phyloP scores from a whole-genome alignment of 2,888 invertebrate species.

The Ethmia dodecea region DNA sequence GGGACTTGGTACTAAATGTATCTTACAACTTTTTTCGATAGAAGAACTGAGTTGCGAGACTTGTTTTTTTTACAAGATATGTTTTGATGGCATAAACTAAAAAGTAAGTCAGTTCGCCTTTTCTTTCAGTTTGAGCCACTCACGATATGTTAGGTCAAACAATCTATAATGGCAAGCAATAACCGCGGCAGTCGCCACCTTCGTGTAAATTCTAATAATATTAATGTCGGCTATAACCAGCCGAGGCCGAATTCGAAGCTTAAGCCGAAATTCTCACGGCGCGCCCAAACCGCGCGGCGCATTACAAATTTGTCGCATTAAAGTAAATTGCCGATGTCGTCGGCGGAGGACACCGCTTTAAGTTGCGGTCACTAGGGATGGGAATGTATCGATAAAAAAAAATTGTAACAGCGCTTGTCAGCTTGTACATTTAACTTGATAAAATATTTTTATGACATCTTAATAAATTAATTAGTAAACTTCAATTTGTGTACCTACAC shows the following conservation, averaged over 20 bases:
- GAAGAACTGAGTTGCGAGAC: too few relatives aligned
- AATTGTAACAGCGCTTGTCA: too few relatives aligned
- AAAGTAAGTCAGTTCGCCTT: too few relatives aligned
- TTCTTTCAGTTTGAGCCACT: slow-evolving; percentile 28
- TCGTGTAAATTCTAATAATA: slow-evolving; percentile 57
- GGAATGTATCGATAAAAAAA: not conserved
- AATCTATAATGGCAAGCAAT: slow-evolving; percentile 54
- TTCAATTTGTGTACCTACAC: too few relatives aligned
- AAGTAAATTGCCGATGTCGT: slow-evolving; percentile 19
- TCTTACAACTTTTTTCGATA: too few relatives aligned
- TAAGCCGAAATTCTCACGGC: slow-evolving; percentile 54
- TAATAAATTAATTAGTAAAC: too few relatives aligned
- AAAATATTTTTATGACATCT: too few relatives aligned
- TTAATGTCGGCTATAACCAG: slow-evolving; percentile 53
- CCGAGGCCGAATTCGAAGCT: slow-evolving; percentile 33
- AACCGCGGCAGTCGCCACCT: slow-evolving; percentile 44
- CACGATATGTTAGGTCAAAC: slow-evolving; percentile 32
- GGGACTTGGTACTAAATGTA: too few relatives aligned
- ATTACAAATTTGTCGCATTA: slow-evolving; percentile 64
- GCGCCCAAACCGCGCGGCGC: slow-evolving; percentile 38
- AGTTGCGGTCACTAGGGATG: slow-evolving; percentile 10
- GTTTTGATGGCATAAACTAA: too few relatives aligned
- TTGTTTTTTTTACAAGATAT: too few relatives aligned
- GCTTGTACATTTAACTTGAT: too few relatives aligned
- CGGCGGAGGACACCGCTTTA: slow-evolving; percentile 18